phyloP scores from a whole-genome alignment of 1,140 invertebrate genomes.

The Eueides isabella region DNA sequence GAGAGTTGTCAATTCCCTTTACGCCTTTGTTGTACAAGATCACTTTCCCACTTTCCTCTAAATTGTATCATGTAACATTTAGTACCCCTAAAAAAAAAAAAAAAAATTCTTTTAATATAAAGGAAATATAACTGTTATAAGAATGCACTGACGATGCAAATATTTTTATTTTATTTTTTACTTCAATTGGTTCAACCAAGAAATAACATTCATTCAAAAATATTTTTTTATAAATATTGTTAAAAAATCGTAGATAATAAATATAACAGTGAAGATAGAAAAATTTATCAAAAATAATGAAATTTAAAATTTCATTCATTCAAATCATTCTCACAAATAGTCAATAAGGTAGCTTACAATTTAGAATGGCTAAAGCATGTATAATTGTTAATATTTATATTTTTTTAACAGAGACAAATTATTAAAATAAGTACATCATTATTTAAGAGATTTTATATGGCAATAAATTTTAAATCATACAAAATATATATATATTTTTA shows the following conservation, averaged over 20 bases:
- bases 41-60: no score
- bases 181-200: background rate
- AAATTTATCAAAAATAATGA: slow-evolving; percentile 37
- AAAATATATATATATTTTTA: no score
- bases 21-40: no score
- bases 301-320: slow-evolving; percentile 29
- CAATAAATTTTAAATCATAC: background rate
- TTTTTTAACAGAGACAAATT: no score
- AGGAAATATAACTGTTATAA: background rate
- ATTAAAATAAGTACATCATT: no score
- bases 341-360: slow-evolving; percentile 24
- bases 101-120: background rate
- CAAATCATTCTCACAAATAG: slow-evolving; percentile 11
- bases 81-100: no score
- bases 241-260: background rate
- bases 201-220: background rate
- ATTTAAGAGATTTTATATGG: no score
- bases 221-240: slow-evolving; percentile 8
- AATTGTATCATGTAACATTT: no score
- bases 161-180: background rate
- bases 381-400: no score
- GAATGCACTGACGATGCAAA: background rate
- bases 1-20: no score
- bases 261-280: slow-evolving; percentile 5
- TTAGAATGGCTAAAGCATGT: background rate